These are phyloP conservation scores for Acinonyx jubatus DNA, from an alignment of 2,113 vertebrate species.

Conservation along the genomic window DNA sequence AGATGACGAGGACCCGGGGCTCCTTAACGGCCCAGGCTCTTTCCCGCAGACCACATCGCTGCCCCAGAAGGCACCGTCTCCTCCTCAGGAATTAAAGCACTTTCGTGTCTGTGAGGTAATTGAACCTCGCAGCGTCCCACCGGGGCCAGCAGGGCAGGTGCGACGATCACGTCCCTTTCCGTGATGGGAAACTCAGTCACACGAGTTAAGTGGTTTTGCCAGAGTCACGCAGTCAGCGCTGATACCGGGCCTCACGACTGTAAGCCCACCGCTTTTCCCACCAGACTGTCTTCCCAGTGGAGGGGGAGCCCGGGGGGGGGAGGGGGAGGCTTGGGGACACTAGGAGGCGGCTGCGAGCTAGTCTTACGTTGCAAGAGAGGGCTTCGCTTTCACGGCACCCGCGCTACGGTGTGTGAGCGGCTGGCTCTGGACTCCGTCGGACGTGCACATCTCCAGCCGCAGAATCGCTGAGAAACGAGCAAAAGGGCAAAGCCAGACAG, in stretches of 20 bases:
- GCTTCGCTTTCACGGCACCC: not conserved
- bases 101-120: not conserved
- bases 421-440: not conserved
- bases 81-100: not conserved
- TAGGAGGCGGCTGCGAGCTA: not conserved
- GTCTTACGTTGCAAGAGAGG: not conserved
- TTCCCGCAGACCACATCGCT: not conserved
- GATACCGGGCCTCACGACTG: not conserved
- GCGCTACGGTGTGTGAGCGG: not conserved
- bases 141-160: not conserved
- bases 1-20: not conserved
- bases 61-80: not conserved
- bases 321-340: rapidly evolving
- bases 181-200: not conserved
- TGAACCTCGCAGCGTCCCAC: not conserved
- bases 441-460: not conserved
- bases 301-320: not conserved
- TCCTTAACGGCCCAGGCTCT: not conserved
- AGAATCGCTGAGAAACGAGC: not conserved
- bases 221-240: not conserved
- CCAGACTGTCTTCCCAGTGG: not conserved
- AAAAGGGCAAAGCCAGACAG: not conserved
- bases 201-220: not conserved
- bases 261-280: not conserved
- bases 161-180: not conserved